phyloP scores from a whole-genome alignment of 2,888 invertebrate genomes.

The Nomada hirtipes region DNA sequence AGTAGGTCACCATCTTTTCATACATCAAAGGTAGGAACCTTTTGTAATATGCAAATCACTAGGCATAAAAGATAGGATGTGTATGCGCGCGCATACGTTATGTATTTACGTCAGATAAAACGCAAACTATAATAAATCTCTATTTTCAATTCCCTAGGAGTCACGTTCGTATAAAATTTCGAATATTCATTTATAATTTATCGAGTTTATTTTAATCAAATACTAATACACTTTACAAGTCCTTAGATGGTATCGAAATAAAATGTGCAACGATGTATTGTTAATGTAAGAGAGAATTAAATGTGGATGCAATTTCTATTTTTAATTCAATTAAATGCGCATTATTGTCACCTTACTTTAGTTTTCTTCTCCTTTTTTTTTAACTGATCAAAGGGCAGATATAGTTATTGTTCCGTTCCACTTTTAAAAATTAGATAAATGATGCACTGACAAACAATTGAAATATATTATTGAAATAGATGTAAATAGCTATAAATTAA shows the following conservation, averaged over 20 bases:
- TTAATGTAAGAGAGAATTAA: background rate
- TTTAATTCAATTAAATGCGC: no score
- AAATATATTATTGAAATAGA: no score
- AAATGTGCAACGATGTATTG: background rate
- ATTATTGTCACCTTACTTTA: no score
- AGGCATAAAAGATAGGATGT: conserved; percentile 38
- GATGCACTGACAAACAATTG: no score
- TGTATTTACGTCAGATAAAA: conserved; percentile 16
- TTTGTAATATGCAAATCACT: conserved; percentile 60
- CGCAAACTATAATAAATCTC: conserved; percentile 10
- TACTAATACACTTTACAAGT: no score
- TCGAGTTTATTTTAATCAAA: background rate
- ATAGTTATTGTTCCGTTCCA: no score
- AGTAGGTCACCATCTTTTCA: conserved; percentile 75
- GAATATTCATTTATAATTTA: background rate
- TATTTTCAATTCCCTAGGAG: conserved; percentile 13
- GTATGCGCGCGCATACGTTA: conserved; percentile 26
- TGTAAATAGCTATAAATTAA: no score
- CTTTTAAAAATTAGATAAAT: no score
- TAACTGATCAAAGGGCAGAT: no score
- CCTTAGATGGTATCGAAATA: background rate
- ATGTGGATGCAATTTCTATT: background rate
- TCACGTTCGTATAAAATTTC: background rate
- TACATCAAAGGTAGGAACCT: conserved; percentile 72
- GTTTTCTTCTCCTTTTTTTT: no score